These are phyloP conservation scores for Denticeps clupeoides DNA, from an alignment of 2,797 vertebrate genomes.

Conservation along the genomic window DNA sequence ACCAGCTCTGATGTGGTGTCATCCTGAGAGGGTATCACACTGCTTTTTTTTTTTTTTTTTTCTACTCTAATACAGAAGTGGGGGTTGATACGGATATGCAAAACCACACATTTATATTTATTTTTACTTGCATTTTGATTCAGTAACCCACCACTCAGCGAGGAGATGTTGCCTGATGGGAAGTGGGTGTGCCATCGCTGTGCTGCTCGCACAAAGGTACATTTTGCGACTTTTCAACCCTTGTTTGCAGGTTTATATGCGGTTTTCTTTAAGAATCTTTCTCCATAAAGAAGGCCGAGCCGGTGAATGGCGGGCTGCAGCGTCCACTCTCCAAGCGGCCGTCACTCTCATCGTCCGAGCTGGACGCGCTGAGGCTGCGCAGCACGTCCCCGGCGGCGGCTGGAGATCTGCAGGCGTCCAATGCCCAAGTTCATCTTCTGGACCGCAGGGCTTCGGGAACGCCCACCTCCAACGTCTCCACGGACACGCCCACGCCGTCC, in stretches of 20 bases:
- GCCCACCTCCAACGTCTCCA: conserved; percentile 87
- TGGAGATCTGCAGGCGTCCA: conserved; percentile 62
- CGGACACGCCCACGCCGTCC: conserved; percentile 78
- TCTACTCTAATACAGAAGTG: too few relatives aligned
- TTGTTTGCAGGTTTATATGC: not conserved
- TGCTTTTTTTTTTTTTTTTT: too few relatives aligned
- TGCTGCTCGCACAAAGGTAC: conserved; percentile 87
- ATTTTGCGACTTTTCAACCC: too few relatives aligned
- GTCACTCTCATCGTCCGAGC: conserved; percentile 76
- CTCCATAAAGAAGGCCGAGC: conserved; percentile 89
- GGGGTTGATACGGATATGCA: too few relatives aligned
- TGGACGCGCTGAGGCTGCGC: conserved; percentile 44
- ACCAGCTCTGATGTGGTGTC: not conserved
- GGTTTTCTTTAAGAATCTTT: conserved; percentile 53
- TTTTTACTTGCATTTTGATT: not conserved
- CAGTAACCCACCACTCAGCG: conserved; percentile 92
- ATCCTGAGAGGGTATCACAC: too few relatives aligned
- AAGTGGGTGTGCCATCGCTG: conserved; percentile 99
- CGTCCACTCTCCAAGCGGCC: conserved; percentile 69
- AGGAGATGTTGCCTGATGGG: conserved; percentile 96
- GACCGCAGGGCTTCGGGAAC: conserved; percentile 70
- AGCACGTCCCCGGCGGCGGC: conserved; percentile 12
- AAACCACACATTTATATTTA: too few relatives aligned
- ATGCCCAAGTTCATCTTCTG: conserved; percentile 81
- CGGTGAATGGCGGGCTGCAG: conserved; percentile 87